Evolutionary conservation across 2,113 vertebrate species (phyloP).

Genomic region (Vidua chalybeata): DNA sequence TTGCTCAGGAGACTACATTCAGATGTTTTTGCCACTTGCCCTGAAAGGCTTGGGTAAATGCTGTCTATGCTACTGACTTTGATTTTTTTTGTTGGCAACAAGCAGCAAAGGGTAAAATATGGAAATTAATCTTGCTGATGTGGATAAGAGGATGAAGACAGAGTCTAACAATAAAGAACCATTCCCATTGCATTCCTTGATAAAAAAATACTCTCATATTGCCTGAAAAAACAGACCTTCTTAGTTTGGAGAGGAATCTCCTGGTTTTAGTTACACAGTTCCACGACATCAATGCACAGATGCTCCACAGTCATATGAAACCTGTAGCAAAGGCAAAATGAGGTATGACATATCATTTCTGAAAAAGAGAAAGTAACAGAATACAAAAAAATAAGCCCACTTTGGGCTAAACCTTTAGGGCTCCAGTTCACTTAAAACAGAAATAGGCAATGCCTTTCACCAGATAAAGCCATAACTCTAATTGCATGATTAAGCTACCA

Average conservation of each 20-base stretch:
- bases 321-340: background rate
- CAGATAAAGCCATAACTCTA: background rate
- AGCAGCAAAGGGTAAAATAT: background rate
- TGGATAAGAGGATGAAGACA: background rate
- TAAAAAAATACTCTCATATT: background rate
- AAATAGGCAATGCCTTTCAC: background rate
- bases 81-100: background rate
- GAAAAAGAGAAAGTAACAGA: background rate
- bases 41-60: background rate
- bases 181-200: background rate
- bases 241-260: background rate
- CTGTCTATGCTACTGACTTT: background rate
- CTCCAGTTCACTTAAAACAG: background rate
- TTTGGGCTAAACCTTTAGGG: background rate
- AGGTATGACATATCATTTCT: background rate
- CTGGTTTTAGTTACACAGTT: background rate
- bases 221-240: background rate
- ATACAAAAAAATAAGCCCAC: background rate
- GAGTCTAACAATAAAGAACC: background rate
- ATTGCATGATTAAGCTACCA: background rate
- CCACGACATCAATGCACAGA: rapidly evolving
- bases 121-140: background rate
- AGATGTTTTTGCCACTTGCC: background rate
- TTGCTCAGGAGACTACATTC: background rate
- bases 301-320: background rate